phyloP scores from a whole-genome alignment of 2,888 invertebrate species.

The Escarpia spicata region DNA sequence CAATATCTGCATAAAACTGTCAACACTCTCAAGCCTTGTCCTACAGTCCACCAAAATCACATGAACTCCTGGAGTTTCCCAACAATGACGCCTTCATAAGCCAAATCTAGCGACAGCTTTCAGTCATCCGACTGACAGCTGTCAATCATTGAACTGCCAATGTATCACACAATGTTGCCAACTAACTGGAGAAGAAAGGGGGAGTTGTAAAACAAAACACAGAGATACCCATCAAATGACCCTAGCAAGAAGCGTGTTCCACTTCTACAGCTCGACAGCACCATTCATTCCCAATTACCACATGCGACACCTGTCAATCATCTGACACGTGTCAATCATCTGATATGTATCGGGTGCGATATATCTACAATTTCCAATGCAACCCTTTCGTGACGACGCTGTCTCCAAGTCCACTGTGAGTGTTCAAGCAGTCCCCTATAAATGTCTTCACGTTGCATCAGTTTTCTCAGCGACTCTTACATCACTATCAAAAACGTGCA shows the following conservation, averaged over 20 bases:
- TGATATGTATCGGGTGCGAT: slow-evolving; percentile 16
- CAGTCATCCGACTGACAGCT: background rate
- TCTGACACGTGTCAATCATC: slow-evolving; percentile 3
- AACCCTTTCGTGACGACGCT: background rate
- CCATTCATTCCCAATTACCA: slow-evolving; percentile 12
- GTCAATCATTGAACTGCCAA: slow-evolving; percentile 12
- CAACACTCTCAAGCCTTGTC: background rate
- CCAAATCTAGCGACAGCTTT: background rate
- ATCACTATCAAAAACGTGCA: background rate
- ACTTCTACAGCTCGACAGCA: background rate
- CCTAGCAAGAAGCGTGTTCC: background rate
- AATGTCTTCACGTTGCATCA: background rate
- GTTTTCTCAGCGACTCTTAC: background rate
- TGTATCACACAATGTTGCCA: background rate
- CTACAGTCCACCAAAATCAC: background rate
- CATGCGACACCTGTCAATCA: background rate
- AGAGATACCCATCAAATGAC: background rate
- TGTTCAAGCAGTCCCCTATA: background rate
- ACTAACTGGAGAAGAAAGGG: slow-evolving; percentile 13
- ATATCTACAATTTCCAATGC: slow-evolving; percentile 16
- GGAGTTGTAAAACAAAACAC: background rate
- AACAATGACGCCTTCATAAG: slow-evolving; percentile 16
- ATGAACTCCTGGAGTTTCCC: background rate
- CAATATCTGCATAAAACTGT: background rate
- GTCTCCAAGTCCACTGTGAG: background rate